A percentile compares a stretch with the other conserved stretches of the same genome.
Conservation (phyloP, 1,140 invertebrate genomes). For the Apis florea region DNA sequence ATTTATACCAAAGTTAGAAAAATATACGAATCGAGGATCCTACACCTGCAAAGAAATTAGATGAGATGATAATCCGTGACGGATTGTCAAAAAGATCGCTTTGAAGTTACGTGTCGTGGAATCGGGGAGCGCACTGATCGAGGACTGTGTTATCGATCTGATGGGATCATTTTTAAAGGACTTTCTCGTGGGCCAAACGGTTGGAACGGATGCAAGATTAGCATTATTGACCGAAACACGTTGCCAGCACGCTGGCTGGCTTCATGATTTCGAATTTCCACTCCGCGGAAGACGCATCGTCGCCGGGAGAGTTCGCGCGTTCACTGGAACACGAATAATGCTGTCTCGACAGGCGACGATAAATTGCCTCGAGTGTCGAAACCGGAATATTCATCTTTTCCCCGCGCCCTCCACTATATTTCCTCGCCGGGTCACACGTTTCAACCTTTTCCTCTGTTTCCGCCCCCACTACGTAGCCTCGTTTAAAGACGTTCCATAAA, state of each 20-base stretch:
- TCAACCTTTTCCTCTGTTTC: neutral
- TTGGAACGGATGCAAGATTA: conserved; percentile 47
- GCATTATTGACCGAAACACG: conserved; percentile 57
- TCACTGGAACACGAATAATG: conserved; percentile 38
- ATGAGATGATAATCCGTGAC: too few species aligned
- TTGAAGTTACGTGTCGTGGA: neutral
- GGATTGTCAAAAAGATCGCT: too few species aligned
- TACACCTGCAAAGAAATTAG: too few species aligned
- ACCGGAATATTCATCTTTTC: conserved; percentile 8
- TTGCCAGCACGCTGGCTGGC: conserved; percentile 35
- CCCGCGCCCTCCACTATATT: neutral
- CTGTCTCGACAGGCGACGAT: neutral
- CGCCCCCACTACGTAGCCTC: neutral
- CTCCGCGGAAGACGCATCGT: conserved; percentile 49
- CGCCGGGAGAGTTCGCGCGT: conserved; percentile 10
- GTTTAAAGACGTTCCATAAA: neutral
- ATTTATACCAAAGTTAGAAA: too few species aligned
- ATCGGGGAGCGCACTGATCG: too few species aligned
- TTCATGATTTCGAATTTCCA: conserved; percentile 58
- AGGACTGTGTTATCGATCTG: neutral
- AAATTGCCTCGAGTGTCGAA: conserved; percentile 21
- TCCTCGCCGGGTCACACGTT: neutral
- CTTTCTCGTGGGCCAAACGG: conserved; percentile 40
- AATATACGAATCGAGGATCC: too few species aligned
- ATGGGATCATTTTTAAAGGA: conserved; percentile 50